phyloP scores from a whole-genome alignment of 1,140 invertebrate genomes.

The Saccostrea cuccullata region DNA sequence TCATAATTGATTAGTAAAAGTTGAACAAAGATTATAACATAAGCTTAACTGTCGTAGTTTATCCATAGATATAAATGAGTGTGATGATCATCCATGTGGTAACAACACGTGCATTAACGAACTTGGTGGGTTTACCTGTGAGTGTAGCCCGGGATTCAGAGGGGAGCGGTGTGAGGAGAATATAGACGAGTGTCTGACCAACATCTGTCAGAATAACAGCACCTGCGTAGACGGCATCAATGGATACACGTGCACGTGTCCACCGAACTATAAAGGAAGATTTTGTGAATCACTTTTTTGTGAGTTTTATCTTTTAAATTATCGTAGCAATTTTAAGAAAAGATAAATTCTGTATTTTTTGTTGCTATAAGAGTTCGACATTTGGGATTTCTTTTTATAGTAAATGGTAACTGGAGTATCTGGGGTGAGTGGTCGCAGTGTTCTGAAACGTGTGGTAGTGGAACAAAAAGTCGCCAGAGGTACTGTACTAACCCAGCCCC shows the following conservation, averaged over 20 bases:
- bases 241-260: constrained; percentile 61
- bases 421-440: constrained; percentile 91
- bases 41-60: neutral
- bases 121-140: constrained; percentile 87
- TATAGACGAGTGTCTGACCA: constrained; percentile 80
- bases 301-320: neutral
- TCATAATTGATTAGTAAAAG: too few species aligned
- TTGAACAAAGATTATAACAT: too few species aligned
- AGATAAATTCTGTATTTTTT: too few species aligned
- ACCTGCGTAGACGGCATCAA: constrained; percentile 56
- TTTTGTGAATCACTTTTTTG: constrained; percentile 56
- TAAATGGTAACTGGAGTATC: constrained; percentile 65
- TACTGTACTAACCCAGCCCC: constrained; percentile 56
- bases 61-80: constrained; percentile 66
- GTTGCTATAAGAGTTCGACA: too few species aligned
- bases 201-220: constrained; percentile 79
- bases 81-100: constrained; percentile 65
- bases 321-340: too few species aligned
- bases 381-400: constrained; percentile 42
- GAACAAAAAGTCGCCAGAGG: constrained; percentile 84
- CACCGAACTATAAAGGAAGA: constrained; percentile 51
- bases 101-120: constrained; percentile 68
- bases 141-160: constrained; percentile 93
- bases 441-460: constrained; percentile 92
- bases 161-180: constrained; percentile 94